A percentile compares a stretch with the other conserved stretches of the same genome.
Conservation (phyloP, 2,888 invertebrate genomes). For the Euplagia quadripunctaria region DNA sequence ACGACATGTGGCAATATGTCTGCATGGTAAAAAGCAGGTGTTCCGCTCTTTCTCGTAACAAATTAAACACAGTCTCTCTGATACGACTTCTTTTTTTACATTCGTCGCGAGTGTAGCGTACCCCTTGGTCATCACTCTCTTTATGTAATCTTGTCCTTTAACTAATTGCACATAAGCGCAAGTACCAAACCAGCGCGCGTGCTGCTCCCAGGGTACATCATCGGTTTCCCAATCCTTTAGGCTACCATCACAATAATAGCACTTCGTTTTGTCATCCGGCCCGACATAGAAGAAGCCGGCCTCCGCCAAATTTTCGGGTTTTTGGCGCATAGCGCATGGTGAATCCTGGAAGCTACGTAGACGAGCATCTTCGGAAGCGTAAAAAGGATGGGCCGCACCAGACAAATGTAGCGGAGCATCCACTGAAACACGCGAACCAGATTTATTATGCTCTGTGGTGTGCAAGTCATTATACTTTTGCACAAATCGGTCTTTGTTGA, state of each 20-base stretch:
- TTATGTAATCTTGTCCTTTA: constrained; percentile 93
- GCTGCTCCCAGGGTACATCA: constrained; percentile 98
- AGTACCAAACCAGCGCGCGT: constrained; percentile 96
- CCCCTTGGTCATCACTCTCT: constrained; percentile 87
- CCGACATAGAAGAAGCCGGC: constrained; percentile 98
- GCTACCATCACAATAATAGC: constrained; percentile 97
- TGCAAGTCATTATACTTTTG: too few species aligned
- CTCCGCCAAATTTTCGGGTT: constrained; percentile 92
- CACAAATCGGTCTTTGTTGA: too few species aligned
- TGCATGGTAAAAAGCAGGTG: constrained; percentile 97
- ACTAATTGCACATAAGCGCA: constrained; percentile 94
- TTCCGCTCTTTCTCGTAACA: constrained; percentile 96
- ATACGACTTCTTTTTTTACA: constrained; percentile 49
- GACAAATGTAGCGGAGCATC: constrained; percentile 68
- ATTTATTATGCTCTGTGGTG: constrained; percentile 65
- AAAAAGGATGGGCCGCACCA: constrained; percentile 90
- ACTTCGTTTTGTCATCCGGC: constrained; percentile 95
- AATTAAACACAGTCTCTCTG: constrained; percentile 91
- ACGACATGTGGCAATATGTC: constrained; percentile 97
- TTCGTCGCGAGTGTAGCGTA: constrained; percentile 73
- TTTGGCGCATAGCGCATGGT: constrained; percentile 93
- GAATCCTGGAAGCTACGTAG: constrained; percentile 92
- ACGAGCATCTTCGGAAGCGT: constrained; percentile 90
- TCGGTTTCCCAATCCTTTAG: constrained; percentile 96
- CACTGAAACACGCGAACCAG: constrained; percentile 66